A percentile compares a stretch with the other conserved stretches of the same genome.
phyloP scores from a whole-genome alignment of 2,113 vertebrate species.

The Sylvilagus bachmani region DNA sequence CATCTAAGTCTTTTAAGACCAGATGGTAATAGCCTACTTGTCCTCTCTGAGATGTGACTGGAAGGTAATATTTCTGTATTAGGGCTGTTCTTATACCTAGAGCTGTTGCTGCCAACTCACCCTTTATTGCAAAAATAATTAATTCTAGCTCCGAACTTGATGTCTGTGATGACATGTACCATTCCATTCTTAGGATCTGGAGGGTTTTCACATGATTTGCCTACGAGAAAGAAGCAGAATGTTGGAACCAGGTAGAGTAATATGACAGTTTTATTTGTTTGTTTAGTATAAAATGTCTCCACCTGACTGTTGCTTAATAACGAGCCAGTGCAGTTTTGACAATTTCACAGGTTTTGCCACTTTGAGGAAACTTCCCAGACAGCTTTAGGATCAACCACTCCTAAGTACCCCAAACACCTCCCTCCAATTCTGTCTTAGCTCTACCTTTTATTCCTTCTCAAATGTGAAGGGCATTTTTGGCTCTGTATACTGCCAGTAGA shows the following conservation, averaged over 20 bases:
- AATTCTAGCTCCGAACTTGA: neutral
- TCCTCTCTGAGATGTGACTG: neutral
- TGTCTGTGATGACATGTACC: neutral
- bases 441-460: neutral
- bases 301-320: neutral
- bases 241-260: neutral
- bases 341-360: neutral
- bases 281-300: neutral
- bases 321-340: neutral
- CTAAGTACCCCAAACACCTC: neutral
- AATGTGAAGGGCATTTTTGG: neutral
- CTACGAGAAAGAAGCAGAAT: slow-evolving; percentile 27
- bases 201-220: slow-evolving; percentile 47
- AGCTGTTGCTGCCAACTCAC: slow-evolving; percentile 29
- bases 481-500: neutral
- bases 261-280: neutral
- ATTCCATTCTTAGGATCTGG: neutral
- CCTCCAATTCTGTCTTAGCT: neutral
- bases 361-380: neutral
- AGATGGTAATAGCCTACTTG: neutral
- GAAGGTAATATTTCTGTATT: neutral
- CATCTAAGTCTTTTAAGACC: neutral
- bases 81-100: neutral
- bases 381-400: neutral
- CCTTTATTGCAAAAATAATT: neutral